Conservation (phyloP, 2,113 vertebrate species). For the Callospermophilus lateralis region DNA sequence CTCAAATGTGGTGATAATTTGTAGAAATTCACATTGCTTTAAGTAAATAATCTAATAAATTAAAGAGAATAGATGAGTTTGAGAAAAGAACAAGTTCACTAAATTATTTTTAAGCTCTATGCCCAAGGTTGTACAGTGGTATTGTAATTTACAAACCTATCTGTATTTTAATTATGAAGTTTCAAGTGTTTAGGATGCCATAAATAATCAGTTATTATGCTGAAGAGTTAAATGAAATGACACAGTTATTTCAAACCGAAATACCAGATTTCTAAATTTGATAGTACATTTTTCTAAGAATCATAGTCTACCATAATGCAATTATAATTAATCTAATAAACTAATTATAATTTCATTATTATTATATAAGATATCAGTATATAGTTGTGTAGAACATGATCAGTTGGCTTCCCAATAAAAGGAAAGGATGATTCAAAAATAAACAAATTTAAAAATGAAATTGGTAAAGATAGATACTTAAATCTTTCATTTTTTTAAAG, state of each 20-base stretch:
- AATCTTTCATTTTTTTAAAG: neutral
- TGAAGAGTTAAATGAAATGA: neutral
- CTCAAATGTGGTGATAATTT: neutral
- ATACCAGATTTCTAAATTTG: neutral
- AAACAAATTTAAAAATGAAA: neutral
- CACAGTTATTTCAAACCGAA: neutral
- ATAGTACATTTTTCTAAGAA: neutral
- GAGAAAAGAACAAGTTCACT: neutral
- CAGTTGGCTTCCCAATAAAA: neutral
- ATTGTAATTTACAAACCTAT: neutral
- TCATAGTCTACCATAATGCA: neutral
- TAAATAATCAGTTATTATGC: neutral
- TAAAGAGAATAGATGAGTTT: neutral
- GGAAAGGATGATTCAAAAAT: neutral
- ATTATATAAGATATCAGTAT: neutral
- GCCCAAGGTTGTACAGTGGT: neutral
- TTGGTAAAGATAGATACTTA: neutral
- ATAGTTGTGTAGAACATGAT: neutral
- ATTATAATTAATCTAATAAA: neutral
- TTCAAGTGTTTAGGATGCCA: neutral
- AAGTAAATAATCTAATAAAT: neutral
- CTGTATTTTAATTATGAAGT: neutral
- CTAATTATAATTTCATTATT: neutral
- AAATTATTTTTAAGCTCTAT: neutral
- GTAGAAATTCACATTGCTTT: neutral